Percentiles rank a stretch among this genome's conserved stretches.
Evolutionary conservation across 53 echinoderm and acorn worm species (phyloP).

Genomic region (Temnopleurus reevesii): DNA sequence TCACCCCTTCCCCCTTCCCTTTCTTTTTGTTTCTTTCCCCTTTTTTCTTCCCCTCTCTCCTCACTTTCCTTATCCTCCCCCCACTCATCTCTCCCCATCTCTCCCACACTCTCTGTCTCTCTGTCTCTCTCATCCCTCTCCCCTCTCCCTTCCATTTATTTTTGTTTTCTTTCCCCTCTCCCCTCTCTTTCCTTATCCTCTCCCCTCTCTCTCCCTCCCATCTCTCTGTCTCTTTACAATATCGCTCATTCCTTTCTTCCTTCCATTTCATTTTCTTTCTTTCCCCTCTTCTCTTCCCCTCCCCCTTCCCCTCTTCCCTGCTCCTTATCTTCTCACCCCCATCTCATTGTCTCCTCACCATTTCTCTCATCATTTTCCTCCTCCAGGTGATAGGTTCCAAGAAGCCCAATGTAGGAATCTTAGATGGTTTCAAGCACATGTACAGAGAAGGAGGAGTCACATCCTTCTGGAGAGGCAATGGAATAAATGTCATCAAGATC

Average conservation of each 20-base stretch:
- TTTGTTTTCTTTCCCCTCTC: not conserved
- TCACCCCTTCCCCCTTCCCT: no score
- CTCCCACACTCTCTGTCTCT: not conserved
- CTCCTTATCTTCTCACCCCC: no score
- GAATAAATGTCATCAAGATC: constrained; percentile 95
- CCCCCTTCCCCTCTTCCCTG: no score
- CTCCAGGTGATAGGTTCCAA: constrained; percentile 95
- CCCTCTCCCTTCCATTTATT: not conserved
- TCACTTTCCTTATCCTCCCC: no score
- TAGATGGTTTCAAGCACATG: constrained; percentile 97
- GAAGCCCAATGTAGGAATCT: constrained; percentile 86
- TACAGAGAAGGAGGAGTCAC: constrained; percentile 85
- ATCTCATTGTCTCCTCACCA: no score
- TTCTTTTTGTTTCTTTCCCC: no score
- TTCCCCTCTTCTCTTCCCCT: no score
- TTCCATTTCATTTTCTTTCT: not conserved
- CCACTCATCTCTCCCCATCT: no score
- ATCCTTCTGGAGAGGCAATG: constrained; percentile 98
- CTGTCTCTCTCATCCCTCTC: not conserved
- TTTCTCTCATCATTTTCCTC: not conserved
- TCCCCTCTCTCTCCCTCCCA: not conserved
- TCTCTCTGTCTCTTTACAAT: not conserved
- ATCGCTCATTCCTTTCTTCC: not conserved
- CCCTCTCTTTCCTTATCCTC: not conserved
- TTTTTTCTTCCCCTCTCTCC: no score